Base-by-base conservation (phyloP, 2,888 invertebrate species). In the Tenthredo notha region DNA sequence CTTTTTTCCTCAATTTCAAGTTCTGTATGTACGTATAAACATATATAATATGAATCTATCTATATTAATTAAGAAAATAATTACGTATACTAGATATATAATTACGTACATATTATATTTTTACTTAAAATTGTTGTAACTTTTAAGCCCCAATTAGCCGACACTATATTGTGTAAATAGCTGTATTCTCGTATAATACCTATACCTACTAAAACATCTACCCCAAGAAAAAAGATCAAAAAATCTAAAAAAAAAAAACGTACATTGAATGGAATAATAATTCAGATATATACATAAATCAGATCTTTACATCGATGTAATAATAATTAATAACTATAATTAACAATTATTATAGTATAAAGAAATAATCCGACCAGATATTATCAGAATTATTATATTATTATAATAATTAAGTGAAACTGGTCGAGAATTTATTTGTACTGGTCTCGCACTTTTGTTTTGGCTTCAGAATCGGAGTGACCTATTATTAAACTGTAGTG, bases 81-180 rank as follows among this genome's bases (percentile, higher is more conserved):
- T 61, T 61, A 61, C 61, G 25, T 61, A 61, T 61, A 61, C 25
- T 61, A 61, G 18, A 54, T 54, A 54, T 50, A n/a, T n/a, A n/a
- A 74, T 86, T 85, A 67, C 33, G 33, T 67, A 18, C 18, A 67
- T 84, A 88, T 87, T 87, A 90, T 90, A 89, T 89, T 87, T 87
- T 88, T 89, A 89, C 87, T 88, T 88, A 85, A 88, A 88, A 87
- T 88, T 86, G 87, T 87, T 58, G 82, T 88, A 88, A 87, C 54
- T 82, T 88, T 85, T 87, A 89, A 90, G 89, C 88, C 88, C 88
- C 89, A 88, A 91, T 88, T 92, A 92, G 91, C 90, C 89, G 89
- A 91, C 90, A 88, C 89, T 77, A 21, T 77, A 77, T 77, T 91
- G 89, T 93, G 92, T 92, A 92, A 90, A 92, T 93, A 92, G 89